Evolutionary conservation across 2,797 vertebrate species (phyloP), one percentile per base, ranked within the genome.

Genomic region (Sebastes alutus): DNA sequence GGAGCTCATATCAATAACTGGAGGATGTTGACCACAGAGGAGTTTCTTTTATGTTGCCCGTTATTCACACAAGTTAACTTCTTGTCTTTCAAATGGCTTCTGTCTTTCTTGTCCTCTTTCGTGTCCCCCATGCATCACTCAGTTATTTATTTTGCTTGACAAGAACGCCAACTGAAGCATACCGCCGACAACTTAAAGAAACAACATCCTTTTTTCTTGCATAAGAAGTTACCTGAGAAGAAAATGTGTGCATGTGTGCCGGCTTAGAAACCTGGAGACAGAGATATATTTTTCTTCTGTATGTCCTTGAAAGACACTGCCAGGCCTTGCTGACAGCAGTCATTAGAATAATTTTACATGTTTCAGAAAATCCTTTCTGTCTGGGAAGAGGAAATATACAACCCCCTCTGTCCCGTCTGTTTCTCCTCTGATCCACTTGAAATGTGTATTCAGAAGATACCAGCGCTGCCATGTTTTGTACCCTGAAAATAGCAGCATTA

Each of bases 301-400:
- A 61, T 42, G 70, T 60, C 66, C 63, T 72, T 86, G 59, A 85
- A 86, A 75, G 68, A 77, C 69, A 72, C 46, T 69, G 56, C 60
- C 49, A 80, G 75, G 78, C 69, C 74, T 82, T 80, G 76, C 77
- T 86, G 83, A 85, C 81, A 91, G 75, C 73, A 91, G 77, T 93
- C 87, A 91, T 89, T 90, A 89, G 79, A 89, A 85, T 89, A 90
- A 89, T 89, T 91, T 81, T 71, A 81, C 69, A 73, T 80, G 72
- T 90, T 84, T 90, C 56, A 86, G 77, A 46, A 87, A 93, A 89
- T 85, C 18, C 64, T 87, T 49, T 78, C 65, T 69, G 29, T 38
- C 33, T 83, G 72, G 73, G 75, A 80, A 73, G 22, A 35, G 29
- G 5, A 73, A 73, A 71, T 74, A 76, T 78, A 62, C 72, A 82